Evolutionary conservation across 2,888 invertebrate species (phyloP), one percentile per base, ranked within the genome.

Genomic region (Euplagia quadripunctaria): DNA sequence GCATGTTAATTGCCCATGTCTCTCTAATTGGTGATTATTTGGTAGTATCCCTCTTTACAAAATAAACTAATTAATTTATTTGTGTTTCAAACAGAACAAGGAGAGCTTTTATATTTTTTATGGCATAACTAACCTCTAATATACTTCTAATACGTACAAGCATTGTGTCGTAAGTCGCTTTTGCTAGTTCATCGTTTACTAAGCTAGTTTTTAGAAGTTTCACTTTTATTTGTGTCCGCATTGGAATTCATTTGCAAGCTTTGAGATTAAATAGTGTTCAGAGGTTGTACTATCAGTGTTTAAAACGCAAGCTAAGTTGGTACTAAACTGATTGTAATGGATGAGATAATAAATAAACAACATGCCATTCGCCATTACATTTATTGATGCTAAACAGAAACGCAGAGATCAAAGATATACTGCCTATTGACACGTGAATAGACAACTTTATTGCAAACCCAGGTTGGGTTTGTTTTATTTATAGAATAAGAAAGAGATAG

Each of bases 361-460:
- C 43, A 12, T 41, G n/a, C 31, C 51, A 63, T 77, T 73, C 67
- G 65, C 72, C 16, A 71, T 70, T 58, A 74, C 42, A 49, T 64
- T 76, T 55, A 71, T 76, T 61, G 78, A 82, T 68, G 64, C 42
- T 76, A 70, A 83, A 75, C 81, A 82, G 78, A 74, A 72, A 49
- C 68, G 51, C 11, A 74, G 63, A 73, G 58, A 68, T 52, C 66
- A 70, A 71, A 80, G 76, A 82, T 81, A 58, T 79, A 83, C 63
- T 73, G 74, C 73, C 76, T 82, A 81, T 81, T 81, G 81, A 83
- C 81, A 82, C 75, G 66, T 58, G 75, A 81, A 79, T 72, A 77
- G 74, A 73, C 81, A 76, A 71, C 70, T 83, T 83, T 83, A 81
- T 78, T 78, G 78, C 73, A 61, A 64, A 74, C 68, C 31, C n/a